These are phyloP conservation scores for Meandrina meandrites DNA, from an alignment of 92 coral and sea anemone species.

Conservation along the genomic window DNA sequence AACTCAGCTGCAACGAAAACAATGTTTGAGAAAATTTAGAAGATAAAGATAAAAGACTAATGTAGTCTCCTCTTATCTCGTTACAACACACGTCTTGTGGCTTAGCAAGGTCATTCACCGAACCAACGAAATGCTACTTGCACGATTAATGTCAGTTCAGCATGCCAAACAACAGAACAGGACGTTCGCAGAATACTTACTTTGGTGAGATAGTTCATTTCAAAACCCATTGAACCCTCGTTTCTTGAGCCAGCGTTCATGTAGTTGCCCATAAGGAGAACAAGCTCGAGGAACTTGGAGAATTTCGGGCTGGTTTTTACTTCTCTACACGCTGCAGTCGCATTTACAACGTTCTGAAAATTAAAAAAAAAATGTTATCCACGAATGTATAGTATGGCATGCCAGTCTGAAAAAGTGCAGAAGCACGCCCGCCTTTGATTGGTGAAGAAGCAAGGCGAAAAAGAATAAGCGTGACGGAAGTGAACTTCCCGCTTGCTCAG, in stretches of 20 bases:
- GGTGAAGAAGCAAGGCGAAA: background rate
- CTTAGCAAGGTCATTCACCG: background rate
- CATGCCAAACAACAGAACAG: background rate
- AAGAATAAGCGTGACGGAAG: too few species aligned
- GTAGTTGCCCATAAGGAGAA: conserved; percentile 93
- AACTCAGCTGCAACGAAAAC: conserved; percentile 72
- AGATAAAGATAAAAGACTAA: background rate
- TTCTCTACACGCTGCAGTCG: conserved; percentile 99
- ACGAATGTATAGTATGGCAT: background rate
- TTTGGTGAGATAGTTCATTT: conserved; percentile 94
- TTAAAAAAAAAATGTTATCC: background rate
- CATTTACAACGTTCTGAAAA: conserved; percentile 93
- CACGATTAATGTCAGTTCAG: too few species aligned
- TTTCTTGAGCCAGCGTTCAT: conserved; percentile 98
- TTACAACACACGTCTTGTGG: background rate
- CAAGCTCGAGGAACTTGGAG: conserved; percentile 89
- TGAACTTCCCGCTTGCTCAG: background rate
- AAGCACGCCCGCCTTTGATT: background rate
- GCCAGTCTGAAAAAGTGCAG: background rate
- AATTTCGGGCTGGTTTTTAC: conserved; percentile 92
- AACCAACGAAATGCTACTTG: too few species aligned
- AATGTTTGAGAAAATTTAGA: background rate
- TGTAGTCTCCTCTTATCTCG: too few species aligned
- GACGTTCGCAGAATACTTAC: conserved; percentile 34
- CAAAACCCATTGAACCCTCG: conserved; percentile 97